These are phyloP conservation scores for Pitangus sulphuratus DNA, from an alignment of 2,797 vertebrate species.

Conservation along the genomic window DNA sequence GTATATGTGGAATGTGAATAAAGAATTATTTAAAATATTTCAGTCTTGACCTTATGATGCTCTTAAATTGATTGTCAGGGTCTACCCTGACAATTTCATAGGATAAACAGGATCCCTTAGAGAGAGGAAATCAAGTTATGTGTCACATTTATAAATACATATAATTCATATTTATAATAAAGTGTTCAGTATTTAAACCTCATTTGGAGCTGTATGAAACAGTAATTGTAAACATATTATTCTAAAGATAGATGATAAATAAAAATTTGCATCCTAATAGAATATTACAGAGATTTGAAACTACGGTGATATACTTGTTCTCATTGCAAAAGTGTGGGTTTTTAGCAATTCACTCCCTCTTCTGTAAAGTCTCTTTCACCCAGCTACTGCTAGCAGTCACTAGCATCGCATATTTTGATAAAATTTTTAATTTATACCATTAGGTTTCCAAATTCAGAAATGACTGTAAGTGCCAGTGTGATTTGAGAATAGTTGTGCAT, in stretches of 20 bases:
- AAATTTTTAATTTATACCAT: background rate
- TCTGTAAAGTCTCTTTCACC: background rate
- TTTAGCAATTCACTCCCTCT: background rate
- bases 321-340: background rate
- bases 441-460: background rate
- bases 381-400: background rate
- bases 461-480: background rate
- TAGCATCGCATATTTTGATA: background rate
- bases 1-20: background rate
- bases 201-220: background rate
- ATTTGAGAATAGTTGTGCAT: background rate
- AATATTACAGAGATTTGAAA: background rate
- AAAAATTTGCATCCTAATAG: background rate
- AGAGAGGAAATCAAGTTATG: background rate
- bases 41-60: background rate
- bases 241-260: slow-evolving; percentile 14
- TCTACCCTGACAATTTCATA: background rate
- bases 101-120: background rate
- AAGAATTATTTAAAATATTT: background rate
- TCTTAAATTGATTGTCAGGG: background rate
- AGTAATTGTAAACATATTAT: background rate
- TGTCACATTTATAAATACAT: background rate
- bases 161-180: background rate
- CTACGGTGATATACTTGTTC: background rate
- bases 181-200: background rate